These are phyloP conservation scores for Heliangelus exortis DNA, from an alignment of 2,797 vertebrate genomes.

Conservation along the genomic window DNA sequence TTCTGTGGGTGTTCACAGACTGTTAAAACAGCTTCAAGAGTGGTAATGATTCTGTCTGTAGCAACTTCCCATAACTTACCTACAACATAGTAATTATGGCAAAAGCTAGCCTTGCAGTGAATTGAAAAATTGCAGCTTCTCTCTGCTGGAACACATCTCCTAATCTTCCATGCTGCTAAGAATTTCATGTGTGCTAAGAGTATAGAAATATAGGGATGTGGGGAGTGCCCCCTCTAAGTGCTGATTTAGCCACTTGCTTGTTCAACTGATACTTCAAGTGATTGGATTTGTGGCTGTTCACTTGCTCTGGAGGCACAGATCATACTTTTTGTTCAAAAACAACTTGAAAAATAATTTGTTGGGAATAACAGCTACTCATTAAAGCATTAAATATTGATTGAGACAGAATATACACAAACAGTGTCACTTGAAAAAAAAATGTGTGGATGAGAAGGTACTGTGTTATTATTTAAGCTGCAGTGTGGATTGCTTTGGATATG, in stretches of 20 bases:
- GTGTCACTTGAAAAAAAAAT: not conserved
- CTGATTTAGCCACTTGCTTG: not conserved
- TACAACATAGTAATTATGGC: not conserved
- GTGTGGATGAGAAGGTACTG: not conserved
- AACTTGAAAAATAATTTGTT: too few species aligned
- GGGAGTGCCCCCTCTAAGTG: fast-evolving
- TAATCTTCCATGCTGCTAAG: not conserved
- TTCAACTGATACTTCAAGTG: not conserved
- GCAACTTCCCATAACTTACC: not conserved
- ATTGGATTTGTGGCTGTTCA: not conserved
- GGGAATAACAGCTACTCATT: too few species aligned
- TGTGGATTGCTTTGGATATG: not conserved
- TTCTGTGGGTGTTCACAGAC: not conserved
- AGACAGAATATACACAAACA: too few species aligned
- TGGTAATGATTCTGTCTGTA: not conserved
- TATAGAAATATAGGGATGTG: not conserved
- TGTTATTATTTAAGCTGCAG: not conserved
- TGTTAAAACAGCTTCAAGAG: not conserved
- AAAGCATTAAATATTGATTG: too few species aligned
- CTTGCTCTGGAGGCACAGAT: not conserved
- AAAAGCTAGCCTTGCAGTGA: not conserved
- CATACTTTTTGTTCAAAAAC: not conserved
- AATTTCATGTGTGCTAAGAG: not conserved
- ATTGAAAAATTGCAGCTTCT: not conserved
- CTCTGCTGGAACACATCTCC: not conserved